Conservation (phyloP, 2,113 vertebrate species). For the Rostratula benghalensis region DNA sequence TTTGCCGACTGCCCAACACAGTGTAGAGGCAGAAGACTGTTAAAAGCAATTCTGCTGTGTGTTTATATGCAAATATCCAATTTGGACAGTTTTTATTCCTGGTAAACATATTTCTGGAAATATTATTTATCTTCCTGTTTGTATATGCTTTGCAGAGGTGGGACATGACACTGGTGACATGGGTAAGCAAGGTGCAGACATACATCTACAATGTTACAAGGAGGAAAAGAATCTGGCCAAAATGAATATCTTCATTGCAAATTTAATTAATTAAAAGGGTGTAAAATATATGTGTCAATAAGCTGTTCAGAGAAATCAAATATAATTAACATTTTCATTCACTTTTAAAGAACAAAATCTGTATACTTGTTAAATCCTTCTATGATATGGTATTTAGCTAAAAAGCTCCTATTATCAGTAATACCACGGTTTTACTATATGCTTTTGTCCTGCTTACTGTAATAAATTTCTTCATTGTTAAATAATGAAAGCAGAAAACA, state of each 20-base stretch:
- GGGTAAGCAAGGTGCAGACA: not conserved
- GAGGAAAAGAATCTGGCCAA: not conserved
- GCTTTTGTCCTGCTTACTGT: not conserved
- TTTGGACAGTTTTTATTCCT: not conserved
- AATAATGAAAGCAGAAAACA: not conserved
- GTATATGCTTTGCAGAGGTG: not conserved
- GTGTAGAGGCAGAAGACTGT: not conserved
- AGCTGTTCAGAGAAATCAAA: not conserved
- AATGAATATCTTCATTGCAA: not conserved
- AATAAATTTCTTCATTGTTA: not conserved
- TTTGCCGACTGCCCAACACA: not conserved
- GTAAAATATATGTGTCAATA: not conserved
- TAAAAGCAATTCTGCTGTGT: not conserved
- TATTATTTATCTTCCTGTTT: not conserved
- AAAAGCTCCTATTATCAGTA: not conserved
- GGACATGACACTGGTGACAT: not conserved
- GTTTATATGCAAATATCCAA: not conserved
- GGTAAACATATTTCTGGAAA: not conserved
- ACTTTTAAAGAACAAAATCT: not conserved
- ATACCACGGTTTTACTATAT: not conserved
- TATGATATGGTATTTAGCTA: not conserved
- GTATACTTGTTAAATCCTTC: not conserved
- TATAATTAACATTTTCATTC: not conserved
- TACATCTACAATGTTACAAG: not conserved
- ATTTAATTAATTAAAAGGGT: not conserved